Conservation (phyloP, 2,797 vertebrate genomes). For the Anguilla marmorata region DNA sequence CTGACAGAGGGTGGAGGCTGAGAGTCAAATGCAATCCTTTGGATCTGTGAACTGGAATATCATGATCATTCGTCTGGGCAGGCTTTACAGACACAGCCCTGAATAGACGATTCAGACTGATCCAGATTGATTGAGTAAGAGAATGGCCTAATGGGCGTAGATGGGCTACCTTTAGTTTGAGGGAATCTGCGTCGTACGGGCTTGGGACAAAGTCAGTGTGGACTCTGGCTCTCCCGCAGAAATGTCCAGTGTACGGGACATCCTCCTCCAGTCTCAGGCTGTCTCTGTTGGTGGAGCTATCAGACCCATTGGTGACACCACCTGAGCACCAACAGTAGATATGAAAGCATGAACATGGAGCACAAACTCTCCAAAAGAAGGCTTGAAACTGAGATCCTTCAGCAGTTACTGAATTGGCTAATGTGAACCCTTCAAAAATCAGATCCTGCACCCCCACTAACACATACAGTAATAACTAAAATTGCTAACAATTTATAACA, state of each 20-base stretch:
- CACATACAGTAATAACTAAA: too few relatives aligned
- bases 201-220: conserved; percentile 92
- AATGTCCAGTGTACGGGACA: conserved; percentile 67
- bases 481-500: too few relatives aligned
- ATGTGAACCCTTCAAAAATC: background rate
- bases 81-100: background rate
- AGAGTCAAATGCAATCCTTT: background rate
- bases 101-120: background rate
- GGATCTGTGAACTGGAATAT: background rate
- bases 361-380: background rate
- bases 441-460: too few relatives aligned
- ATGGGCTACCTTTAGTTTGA: conserved; percentile 85
- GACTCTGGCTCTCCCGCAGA: conserved; percentile 86
- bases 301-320: conserved; percentile 88
- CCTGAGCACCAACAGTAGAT: conserved; percentile 64
- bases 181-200: conserved; percentile 91
- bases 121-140: background rate
- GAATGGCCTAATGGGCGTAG: background rate
- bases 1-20: background rate
- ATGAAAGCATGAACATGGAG: background rate
- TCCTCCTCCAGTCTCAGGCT: conserved; percentile 87
- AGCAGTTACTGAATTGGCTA: background rate
- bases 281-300: conserved; percentile 84
- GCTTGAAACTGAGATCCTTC: background rate
- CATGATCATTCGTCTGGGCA: background rate